Evolutionary conservation across 92 coral and sea anemone genomes (phyloP).

Genomic region (Palythoa grandis): DNA sequence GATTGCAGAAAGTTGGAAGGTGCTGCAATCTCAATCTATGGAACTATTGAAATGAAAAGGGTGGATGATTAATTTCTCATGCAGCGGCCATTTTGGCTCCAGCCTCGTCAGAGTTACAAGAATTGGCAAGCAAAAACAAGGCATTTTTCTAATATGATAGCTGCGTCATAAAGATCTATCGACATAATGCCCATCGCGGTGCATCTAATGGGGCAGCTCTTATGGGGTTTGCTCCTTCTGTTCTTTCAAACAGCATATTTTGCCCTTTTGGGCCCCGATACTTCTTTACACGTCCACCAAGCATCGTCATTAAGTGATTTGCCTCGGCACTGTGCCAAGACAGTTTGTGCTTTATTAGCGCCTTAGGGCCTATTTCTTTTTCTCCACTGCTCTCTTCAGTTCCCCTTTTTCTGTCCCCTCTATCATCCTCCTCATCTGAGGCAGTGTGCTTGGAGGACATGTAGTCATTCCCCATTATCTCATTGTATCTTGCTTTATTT

Average conservation of each 20-base stretch:
- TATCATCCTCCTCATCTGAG: constrained; percentile 19
- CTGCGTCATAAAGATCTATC: background rate
- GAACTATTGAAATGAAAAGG: too few relatives aligned
- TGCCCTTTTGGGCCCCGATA: constrained; percentile 35
- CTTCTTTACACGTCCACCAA: constrained; percentile 16
- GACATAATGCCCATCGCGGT: constrained; percentile 40
- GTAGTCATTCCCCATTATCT: constrained; percentile 37
- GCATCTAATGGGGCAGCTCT: constrained; percentile 40
- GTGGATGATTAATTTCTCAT: too few relatives aligned
- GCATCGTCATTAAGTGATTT: constrained; percentile 19
- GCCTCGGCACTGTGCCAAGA: constrained; percentile 42
- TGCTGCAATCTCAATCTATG: too few relatives aligned
- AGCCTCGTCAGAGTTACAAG: too few relatives aligned
- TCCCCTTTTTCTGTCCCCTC: background rate
- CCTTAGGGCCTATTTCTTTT: constrained; percentile 4
- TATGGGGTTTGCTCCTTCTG: constrained; percentile 33
- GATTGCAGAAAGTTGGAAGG: too few relatives aligned
- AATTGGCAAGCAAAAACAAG: too few relatives aligned
- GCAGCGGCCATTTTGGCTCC: too few relatives aligned
- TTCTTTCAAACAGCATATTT: constrained; percentile 32
- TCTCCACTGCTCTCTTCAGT: background rate
- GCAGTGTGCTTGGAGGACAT: constrained; percentile 52
- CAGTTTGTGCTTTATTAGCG: constrained; percentile 4
- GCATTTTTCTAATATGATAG: background rate
- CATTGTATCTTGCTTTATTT: constrained; percentile 31